Base-by-base conservation (phyloP, 2,797 vertebrate species). In the Alectoris magna region DNA sequence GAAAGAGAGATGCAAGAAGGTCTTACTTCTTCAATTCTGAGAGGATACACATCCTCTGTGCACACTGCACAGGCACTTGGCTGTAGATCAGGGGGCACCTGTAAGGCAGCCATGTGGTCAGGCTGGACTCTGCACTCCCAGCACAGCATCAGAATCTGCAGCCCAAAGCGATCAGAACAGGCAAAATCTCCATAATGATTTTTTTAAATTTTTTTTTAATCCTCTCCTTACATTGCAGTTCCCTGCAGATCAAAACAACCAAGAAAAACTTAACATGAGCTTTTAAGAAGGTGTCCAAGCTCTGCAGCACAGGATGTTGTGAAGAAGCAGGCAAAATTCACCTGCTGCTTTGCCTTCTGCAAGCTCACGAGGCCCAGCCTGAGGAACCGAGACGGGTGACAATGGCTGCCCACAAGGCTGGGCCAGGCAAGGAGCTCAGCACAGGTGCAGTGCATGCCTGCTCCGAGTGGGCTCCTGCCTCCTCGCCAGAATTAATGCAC, bases 361-460 rank as follows among this genome's bases (percentile, higher is more conserved):
- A 3, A 87, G 8, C 6, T 26, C 60, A 3, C 0, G 1, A n/a
- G 46, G 31, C 27, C 58, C 1, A 0, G 44, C 39, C 36, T 1
- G 0, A 63, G 60, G 0, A 69, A 63, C 31, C 10, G 27, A 55
- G 51, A 27, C 51, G 22, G 55, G 36, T 2, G n/a, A 85, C 21
- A 39, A 77, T 4, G 39, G 6, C 55, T 11, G 3, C 21, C 29
- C 21, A 1, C 14, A 8, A 34, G 55, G 69, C 7, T 49, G 51
- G 14, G 14, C 58, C 2, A 6, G 18, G 27, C 10, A 24, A 4
- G 27, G 23, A 38, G 3, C 7, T 36, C n/a, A 19, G 1, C 1
- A 5, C 0, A 0, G 19, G 19, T 10, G 36, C 7, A 18, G n/a
- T 9, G 2, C 31, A 27, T 8, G 14, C 27, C 29, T 13, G 2